phyloP scores from a whole-genome alignment of 2,888 invertebrate genomes.

The Agrochola litura region DNA sequence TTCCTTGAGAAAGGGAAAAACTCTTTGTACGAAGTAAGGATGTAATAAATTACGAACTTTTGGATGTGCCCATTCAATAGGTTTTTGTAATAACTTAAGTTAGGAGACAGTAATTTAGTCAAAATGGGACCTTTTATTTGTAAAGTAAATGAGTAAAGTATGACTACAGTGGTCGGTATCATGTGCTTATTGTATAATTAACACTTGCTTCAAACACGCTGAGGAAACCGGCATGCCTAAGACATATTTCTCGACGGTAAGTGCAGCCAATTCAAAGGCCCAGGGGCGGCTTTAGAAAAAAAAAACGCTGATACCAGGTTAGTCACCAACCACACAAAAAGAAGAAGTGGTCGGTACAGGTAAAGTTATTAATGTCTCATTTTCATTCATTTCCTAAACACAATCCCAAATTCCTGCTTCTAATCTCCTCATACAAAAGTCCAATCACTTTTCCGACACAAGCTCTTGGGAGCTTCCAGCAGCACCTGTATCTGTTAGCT shows the following conservation, averaged over 20 bases:
- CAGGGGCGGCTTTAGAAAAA: no score
- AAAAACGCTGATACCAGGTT: no score
- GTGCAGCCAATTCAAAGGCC: no score
- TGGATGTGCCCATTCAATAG: slow-evolving; percentile 21
- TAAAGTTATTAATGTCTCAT: background rate
- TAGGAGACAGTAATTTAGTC: slow-evolving; percentile 34
- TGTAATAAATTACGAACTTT: slow-evolving; percentile 56
- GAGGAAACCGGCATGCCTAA: no score
- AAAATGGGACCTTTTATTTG: background rate
- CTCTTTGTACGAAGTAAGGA: slow-evolving; percentile 18
- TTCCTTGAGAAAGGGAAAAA: slow-evolving; percentile 29
- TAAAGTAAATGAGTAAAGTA: background rate
- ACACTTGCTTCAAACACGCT: no score
- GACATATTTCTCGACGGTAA: no score
- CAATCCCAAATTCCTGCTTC: no score
- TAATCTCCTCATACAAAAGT: background rate
- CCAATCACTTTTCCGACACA: background rate
- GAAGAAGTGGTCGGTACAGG: no score
- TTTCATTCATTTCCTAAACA: background rate
- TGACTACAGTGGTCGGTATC: background rate
- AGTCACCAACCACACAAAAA: no score
- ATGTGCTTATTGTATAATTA: no score
- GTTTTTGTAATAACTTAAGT: slow-evolving; percentile 19
- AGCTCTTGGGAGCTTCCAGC: background rate
- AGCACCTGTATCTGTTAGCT: background rate